Percentiles rank a stretch among this genome's conserved stretches.
Conservation (phyloP, 2,888 invertebrate genomes). For the Fragum whitleyi region DNA sequence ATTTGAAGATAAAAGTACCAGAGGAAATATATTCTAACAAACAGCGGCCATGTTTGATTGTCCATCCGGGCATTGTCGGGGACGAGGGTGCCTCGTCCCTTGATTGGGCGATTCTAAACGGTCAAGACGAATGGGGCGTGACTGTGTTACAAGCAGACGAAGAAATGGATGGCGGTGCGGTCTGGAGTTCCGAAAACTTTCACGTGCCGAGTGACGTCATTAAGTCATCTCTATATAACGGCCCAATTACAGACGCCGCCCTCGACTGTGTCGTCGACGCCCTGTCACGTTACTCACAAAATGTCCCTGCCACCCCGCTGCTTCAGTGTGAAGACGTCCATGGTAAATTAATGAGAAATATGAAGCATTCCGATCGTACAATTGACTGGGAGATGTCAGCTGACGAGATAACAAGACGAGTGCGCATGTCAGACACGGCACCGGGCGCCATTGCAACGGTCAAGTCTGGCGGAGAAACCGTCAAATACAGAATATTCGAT, state of each 20-base stretch:
- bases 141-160: slow-evolving; percentile 37
- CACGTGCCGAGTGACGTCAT: slow-evolving; percentile 25
- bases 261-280: slow-evolving; percentile 42
- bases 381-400: slow-evolving; percentile 45
- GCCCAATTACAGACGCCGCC: slow-evolving; percentile 35
- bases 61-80: slow-evolving; percentile 56
- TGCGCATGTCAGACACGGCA: slow-evolving; percentile 56
- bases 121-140: slow-evolving; percentile 33
- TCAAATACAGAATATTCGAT: slow-evolving; percentile 38
- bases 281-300: slow-evolving; percentile 43
- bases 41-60: slow-evolving; percentile 42
- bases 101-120: slow-evolving; percentile 38
- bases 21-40: slow-evolving; percentile 21
- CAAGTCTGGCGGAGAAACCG: neutral
- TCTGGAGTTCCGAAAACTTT: slow-evolving; percentile 50
- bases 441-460: slow-evolving; percentile 47
- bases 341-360: slow-evolving; percentile 31
- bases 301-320: slow-evolving; percentile 16
- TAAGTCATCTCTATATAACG: slow-evolving; percentile 49
- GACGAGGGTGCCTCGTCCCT: slow-evolving; percentile 52
- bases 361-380: slow-evolving; percentile 40
- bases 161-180: slow-evolving; percentile 36
- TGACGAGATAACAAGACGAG: slow-evolving; percentile 26
- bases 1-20: slow-evolving; percentile 43
- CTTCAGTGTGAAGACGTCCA: neutral